Evolutionary conservation across 2,888 invertebrate genomes (phyloP).

Genomic region (Cheilosia urbana): DNA sequence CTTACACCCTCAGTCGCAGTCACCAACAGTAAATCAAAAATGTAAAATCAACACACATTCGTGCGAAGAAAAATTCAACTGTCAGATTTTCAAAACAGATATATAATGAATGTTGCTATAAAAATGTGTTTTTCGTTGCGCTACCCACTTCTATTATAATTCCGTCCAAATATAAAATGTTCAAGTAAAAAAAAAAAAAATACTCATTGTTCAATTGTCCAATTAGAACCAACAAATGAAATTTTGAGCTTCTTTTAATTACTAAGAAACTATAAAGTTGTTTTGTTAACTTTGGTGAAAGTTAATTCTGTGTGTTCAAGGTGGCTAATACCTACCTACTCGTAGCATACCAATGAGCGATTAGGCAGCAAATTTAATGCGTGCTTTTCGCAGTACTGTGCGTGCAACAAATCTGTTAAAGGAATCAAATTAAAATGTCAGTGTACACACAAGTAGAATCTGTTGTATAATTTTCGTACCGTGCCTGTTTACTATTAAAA

Average conservation of each 20-base stretch:
- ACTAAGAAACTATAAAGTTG: conserved; percentile 10
- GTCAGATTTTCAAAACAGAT: conserved; percentile 46
- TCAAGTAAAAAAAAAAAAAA: background rate
- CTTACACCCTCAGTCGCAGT: background rate
- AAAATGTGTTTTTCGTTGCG: conserved; percentile 23
- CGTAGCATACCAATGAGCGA: no score
- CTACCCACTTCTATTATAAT: background rate
- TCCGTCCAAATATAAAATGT: background rate
- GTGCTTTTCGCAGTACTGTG: background rate
- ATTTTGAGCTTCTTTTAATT: conserved; percentile 30
- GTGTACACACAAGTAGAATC: conserved; percentile 7
- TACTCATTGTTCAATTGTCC: conserved; percentile 11
- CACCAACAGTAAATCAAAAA: conserved; percentile 29
- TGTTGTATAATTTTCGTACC: conserved; percentile 37
- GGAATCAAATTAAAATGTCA: conserved; percentile 13
- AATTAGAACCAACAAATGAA: conserved; percentile 10
- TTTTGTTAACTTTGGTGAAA: conserved; percentile 37
- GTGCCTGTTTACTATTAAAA: conserved; percentile 56
- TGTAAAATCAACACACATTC: conserved; percentile 10
- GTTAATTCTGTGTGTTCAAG: conserved; percentile 19
- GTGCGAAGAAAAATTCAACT: conserved; percentile 34
- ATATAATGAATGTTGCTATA: background rate
- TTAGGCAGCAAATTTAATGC: background rate
- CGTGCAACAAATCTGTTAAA: conserved; percentile 61
- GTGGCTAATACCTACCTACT: background rate